These are phyloP conservation scores for Sebastes hopkinsi DNA, from an alignment of 2,797 vertebrate genomes.

Conservation along the genomic window DNA sequence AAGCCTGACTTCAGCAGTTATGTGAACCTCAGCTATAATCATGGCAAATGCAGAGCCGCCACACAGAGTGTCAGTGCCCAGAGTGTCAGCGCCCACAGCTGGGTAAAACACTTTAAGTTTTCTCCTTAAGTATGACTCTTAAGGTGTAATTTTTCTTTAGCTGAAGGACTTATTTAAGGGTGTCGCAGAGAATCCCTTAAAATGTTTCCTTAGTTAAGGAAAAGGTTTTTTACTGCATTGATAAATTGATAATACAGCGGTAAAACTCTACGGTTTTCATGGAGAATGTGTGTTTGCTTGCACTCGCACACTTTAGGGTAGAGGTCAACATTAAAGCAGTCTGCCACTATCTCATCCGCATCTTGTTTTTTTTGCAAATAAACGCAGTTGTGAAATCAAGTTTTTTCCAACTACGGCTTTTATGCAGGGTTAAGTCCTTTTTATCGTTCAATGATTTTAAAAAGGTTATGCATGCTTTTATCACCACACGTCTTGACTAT, in stretches of 20 bases:
- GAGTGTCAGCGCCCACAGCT: not conserved
- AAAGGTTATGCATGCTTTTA: too few species aligned
- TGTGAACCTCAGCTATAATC: conserved; percentile 41
- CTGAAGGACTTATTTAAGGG: not conserved
- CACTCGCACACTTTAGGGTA: not conserved
- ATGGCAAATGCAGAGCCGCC: not conserved
- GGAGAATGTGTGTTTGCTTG: not conserved
- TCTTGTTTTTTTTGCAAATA: not conserved
- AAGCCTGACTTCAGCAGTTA: conserved; percentile 55
- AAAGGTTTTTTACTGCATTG: not conserved
- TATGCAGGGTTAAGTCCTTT: too few species aligned
- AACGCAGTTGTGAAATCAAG: too few species aligned
- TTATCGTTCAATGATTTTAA: too few species aligned
- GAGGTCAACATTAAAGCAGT: not conserved
- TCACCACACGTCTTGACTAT: too few species aligned
- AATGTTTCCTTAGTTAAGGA: not conserved
- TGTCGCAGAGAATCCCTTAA: not conserved
- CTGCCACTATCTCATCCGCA: not conserved
- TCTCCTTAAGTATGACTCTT: not conserved
- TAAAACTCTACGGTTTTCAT: not conserved
- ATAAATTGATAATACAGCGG: not conserved
- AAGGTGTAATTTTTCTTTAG: not conserved
- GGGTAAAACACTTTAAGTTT: not conserved
- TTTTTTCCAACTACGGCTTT: too few species aligned
- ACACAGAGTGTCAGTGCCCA: not conserved